phyloP scores from a whole-genome alignment of 2,113 vertebrate species.

The Osmerus mordax region DNA sequence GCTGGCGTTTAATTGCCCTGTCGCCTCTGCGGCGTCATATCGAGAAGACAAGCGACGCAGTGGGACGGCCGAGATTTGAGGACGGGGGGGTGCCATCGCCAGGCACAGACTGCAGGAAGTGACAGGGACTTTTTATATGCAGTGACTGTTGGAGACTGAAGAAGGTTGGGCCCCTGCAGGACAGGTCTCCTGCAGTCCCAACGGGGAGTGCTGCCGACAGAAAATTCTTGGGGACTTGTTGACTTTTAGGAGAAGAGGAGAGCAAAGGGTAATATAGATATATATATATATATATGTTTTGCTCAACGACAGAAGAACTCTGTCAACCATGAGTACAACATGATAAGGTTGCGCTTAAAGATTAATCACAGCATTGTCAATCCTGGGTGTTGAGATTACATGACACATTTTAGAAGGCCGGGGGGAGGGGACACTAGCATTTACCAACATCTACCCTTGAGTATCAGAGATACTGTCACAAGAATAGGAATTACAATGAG shows the following conservation, averaged over 20 bases:
- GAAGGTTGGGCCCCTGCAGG: not conserved
- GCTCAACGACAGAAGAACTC: no score
- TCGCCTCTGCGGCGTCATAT: constrained; percentile 36
- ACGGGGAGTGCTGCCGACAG: not conserved
- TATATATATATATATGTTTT: no score
- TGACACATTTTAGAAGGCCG: not conserved
- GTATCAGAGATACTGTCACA: no score
- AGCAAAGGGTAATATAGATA: no score
- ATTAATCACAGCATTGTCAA: no score
- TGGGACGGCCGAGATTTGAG: constrained; percentile 23
- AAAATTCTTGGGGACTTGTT: not conserved
- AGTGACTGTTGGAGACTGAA: constrained; percentile 16
- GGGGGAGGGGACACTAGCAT: not conserved
- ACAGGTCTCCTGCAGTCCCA: not conserved
- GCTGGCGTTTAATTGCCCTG: constrained; percentile 51
- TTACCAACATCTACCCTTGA: no score
- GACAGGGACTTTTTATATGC: constrained; percentile 23
- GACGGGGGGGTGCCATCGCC: constrained; percentile 18
- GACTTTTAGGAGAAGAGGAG: not conserved
- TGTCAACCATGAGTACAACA: no score
- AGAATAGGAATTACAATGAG: no score
- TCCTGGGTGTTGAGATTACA: no score
- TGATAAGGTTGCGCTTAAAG: no score
- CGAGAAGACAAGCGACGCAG: constrained; percentile 29
- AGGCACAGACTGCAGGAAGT: constrained; percentile 23